Base-by-base conservation (phyloP, 2,797 vertebrate species). In the Channallabes apus region DNA sequence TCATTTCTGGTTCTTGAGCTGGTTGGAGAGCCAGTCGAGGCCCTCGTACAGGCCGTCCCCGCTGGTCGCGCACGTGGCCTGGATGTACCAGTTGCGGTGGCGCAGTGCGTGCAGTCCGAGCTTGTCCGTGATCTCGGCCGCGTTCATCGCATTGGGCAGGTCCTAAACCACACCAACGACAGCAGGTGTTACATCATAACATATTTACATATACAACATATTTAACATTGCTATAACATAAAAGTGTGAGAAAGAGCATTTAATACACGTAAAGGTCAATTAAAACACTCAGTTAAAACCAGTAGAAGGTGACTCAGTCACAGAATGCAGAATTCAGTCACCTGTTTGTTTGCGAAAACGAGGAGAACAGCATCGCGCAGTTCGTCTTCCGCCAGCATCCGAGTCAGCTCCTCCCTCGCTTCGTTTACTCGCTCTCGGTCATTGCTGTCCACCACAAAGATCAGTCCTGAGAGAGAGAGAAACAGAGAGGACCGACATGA, bases 381-480 rank as follows among this genome's bases (percentile, higher is more conserved):
- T 82, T 97, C 96, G 3, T 96, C 95, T 91, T 97, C 97, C 0
- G 93, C 93, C 14, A 97, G 90, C 95, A 97, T 96, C 86, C 94
- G 92, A 79, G 93, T 91, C 87, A 97, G 84, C 88, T 96, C 96
- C 92, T 97, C 96, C 86, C 95, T 90, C 3, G 96, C 96, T 92
- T 97, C 96, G 41, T 95, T 96, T 86, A 97, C 94, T 72, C 95
- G 84, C 91, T 97, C 96, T 90, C 96, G 92, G 91, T 97, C 96
- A 15, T 96, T 97, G 90, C 96, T 97, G 91, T 96, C 96, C 84
- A 96, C 96, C 90, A 97, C 96, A 15, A 97, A 97, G 90, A 97
- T 96, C 78, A 97, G 94, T 84, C 96, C 96, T 97, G 91, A 22
- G 35, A 71, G 32, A 68, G 91, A 22, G 35, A 71, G 32, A 68